phyloP scores from a whole-genome alignment of 2,888 invertebrate genomes.

The Synergus laeviventris region DNA sequence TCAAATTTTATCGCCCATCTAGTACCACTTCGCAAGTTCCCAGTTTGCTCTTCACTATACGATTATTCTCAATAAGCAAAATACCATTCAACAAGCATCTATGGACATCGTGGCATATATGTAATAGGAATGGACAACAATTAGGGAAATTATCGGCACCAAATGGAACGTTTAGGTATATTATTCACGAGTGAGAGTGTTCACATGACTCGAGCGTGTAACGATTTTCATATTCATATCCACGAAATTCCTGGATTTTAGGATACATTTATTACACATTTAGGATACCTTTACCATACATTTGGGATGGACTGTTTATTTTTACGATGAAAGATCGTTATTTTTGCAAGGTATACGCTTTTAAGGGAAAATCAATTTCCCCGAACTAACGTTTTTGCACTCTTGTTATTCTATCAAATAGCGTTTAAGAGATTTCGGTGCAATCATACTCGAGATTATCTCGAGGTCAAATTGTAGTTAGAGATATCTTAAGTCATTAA shows the following conservation, averaged over 20 bases:
- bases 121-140: slow-evolving; percentile 12
- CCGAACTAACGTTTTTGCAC: neutral
- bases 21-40: neutral
- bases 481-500: neutral
- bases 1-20: slow-evolving; percentile 3
- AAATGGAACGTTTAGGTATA: slow-evolving; percentile 25
- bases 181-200: neutral
- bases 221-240: slow-evolving; percentile 13
- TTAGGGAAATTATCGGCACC: neutral
- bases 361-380: neutral
- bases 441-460: neutral
- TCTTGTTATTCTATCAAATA: neutral
- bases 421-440: neutral
- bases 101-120: no score
- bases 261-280: no score
- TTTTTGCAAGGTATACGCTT: neutral
- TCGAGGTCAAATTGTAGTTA: neutral
- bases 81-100: no score
- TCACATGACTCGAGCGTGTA: neutral
- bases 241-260: no score
- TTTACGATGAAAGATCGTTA: neutral
- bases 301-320: neutral
- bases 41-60: neutral
- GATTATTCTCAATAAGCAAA: neutral
- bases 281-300: no score